These are phyloP conservation scores for Coccyzus lansbergi DNA, from an alignment of 2,797 vertebrate species.

Conservation along the genomic window DNA sequence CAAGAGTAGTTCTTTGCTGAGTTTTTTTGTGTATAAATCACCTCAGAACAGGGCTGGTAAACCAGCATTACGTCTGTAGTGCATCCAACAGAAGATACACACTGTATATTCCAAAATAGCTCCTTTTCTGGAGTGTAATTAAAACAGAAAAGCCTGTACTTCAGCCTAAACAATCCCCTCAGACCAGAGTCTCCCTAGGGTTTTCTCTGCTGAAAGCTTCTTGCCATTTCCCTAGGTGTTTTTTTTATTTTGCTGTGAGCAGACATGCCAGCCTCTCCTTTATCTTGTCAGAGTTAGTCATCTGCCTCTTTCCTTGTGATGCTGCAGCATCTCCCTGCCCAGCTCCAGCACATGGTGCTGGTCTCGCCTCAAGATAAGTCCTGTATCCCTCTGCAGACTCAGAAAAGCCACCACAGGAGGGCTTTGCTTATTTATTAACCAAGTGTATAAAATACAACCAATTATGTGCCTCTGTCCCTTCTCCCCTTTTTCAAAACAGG, in stretches of 20 bases:
- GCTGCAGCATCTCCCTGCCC: neutral
- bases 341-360: neutral
- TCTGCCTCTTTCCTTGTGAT: neutral
- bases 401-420: neutral
- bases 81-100: neutral
- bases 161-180: neutral
- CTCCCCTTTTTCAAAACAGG: neutral
- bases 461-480: accelerated
- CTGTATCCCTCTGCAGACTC: accelerated
- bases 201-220: neutral
- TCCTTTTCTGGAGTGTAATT: neutral
- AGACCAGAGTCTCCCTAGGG: neutral
- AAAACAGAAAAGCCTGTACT: neutral
- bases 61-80: accelerated
- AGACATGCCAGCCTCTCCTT: neutral
- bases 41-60: neutral
- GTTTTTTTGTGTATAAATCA: neutral
- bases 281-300: neutral
- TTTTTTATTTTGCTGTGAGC: neutral
- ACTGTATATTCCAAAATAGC: neutral
- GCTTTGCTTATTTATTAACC: constrained; percentile 29
- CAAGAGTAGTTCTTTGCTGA: neutral
- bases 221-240: neutral
- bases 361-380: accelerated
- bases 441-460: neutral